Evolutionary conservation across 1,140 invertebrate species (phyloP).

Genomic region (Papilio machaon): DNA sequence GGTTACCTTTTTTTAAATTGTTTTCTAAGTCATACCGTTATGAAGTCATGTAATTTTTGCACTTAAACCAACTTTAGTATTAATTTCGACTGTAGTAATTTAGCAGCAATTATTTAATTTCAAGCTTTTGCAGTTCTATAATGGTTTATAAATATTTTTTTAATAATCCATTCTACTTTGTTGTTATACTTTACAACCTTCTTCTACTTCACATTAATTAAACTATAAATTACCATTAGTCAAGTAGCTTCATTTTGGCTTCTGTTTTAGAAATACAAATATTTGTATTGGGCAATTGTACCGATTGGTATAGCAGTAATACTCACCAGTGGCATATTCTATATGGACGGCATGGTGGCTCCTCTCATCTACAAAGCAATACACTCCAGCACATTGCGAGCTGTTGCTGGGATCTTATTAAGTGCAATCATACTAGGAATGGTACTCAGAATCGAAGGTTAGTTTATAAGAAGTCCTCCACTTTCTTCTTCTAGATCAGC

Average conservation of each 20-base stretch:
- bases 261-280: constrained; percentile 41
- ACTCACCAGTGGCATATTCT: constrained; percentile 47
- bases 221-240: neutral
- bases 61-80: too few relatives aligned
- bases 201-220: neutral
- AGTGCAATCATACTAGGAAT: constrained; percentile 34
- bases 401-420: neutral
- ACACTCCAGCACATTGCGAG: constrained; percentile 1
- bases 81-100: neutral
- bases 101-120: neutral
- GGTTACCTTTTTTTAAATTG: too few relatives aligned
- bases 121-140: neutral
- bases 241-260: neutral
- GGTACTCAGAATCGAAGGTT: constrained; percentile 40
- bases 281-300: constrained; percentile 14
- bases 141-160: too few relatives aligned
- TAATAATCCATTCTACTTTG: too few relatives aligned
- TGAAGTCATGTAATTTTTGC: too few relatives aligned
- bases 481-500: too few relatives aligned
- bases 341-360: constrained; percentile 42
- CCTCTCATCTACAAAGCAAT: constrained; percentile 32
- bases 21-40: too few relatives aligned
- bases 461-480: too few relatives aligned
- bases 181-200: too few relatives aligned
- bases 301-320: neutral